phyloP scores from a whole-genome alignment of 2,113 vertebrate genomes.

The Neodon shergylaensis region DNA sequence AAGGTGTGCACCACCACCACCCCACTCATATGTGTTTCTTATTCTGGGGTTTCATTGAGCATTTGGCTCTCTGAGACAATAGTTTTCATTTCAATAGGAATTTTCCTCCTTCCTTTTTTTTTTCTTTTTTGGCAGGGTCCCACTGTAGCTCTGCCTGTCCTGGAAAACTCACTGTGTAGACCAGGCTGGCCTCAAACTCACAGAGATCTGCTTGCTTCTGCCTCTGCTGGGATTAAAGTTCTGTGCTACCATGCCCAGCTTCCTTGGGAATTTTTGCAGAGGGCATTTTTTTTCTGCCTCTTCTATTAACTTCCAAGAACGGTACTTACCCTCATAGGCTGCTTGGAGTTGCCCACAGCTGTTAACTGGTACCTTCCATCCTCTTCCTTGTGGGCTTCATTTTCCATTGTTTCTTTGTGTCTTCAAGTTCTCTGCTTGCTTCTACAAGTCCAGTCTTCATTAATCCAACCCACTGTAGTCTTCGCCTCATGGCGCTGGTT shows the following conservation, averaged over 20 bases:
- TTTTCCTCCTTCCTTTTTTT: too few species aligned
- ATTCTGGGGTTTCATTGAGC: neutral
- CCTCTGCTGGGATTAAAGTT: neutral
- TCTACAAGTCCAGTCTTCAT: neutral
- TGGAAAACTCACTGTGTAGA: neutral
- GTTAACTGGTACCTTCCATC: neutral
- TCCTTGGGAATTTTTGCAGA: neutral
- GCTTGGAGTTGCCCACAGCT: neutral
- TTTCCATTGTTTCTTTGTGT: constrained; percentile 1
- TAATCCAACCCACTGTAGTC: neutral
- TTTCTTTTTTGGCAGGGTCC: neutral
- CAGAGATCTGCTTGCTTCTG: neutral
- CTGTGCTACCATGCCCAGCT: neutral
- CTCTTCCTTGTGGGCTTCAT: neutral
- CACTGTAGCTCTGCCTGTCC: neutral
- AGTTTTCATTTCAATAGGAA: neutral
- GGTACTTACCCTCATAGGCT: neutral
- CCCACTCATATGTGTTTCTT: neutral
- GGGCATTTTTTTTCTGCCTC: neutral
- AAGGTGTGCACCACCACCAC: neutral
- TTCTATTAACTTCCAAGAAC: neutral
- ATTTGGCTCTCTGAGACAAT: neutral
- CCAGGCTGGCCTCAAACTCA: neutral
- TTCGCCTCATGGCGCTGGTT: neutral
- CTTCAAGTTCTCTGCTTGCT: neutral